These are phyloP conservation scores for Monopis laevigella DNA, from an alignment of 2,888 invertebrate genomes.

Conservation along the genomic window DNA sequence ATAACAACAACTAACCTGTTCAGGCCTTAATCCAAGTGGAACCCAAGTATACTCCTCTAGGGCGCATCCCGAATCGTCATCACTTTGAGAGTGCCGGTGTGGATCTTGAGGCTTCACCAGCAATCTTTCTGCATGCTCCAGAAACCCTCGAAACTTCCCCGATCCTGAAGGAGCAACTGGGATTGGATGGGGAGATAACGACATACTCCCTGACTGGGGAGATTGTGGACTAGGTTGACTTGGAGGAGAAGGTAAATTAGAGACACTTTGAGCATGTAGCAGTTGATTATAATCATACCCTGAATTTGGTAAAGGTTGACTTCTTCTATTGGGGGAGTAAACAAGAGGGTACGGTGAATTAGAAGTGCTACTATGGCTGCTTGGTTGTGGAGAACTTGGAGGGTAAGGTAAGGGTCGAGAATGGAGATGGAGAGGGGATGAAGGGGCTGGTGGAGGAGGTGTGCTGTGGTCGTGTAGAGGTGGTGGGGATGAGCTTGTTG, in stretches of 20 bases:
- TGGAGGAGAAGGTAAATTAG: slow-evolving; percentile 37
- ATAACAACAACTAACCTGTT: slow-evolving; percentile 92
- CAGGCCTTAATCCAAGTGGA: slow-evolving; percentile 93
- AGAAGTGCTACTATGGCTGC: slow-evolving; percentile 20
- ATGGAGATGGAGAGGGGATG: slow-evolving; percentile 35
- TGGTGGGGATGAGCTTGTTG: slow-evolving; percentile 54
- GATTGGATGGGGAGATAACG: slow-evolving; percentile 47
- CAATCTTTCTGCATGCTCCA: slow-evolving; percentile 64
- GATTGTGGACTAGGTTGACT: slow-evolving; percentile 41
- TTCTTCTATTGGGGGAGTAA: slow-evolving; percentile 47
- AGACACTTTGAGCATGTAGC: slow-evolving; percentile 40
- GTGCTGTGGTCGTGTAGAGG: slow-evolving; percentile 44
- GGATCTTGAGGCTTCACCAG: slow-evolving; percentile 75
- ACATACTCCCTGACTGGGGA: slow-evolving; percentile 33
- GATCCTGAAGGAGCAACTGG: slow-evolving; percentile 30
- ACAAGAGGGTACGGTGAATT: slow-evolving; percentile 12
- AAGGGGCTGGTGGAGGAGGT: slow-evolving; percentile 48
- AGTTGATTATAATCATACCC: slow-evolving; percentile 44
- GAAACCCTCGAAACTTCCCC: slow-evolving; percentile 51
- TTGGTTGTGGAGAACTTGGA: slow-evolving; percentile 49
- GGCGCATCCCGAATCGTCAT: slow-evolving; percentile 98
- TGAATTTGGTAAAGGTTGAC: slow-evolving; percentile 31
- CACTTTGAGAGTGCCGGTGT: slow-evolving; percentile 90
- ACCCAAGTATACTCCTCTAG: slow-evolving; percentile 99
- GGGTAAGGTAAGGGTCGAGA: slow-evolving; percentile 37